Base-by-base conservation (phyloP, 2,113 vertebrate genomes). In the Corythaixoides concolor region DNA sequence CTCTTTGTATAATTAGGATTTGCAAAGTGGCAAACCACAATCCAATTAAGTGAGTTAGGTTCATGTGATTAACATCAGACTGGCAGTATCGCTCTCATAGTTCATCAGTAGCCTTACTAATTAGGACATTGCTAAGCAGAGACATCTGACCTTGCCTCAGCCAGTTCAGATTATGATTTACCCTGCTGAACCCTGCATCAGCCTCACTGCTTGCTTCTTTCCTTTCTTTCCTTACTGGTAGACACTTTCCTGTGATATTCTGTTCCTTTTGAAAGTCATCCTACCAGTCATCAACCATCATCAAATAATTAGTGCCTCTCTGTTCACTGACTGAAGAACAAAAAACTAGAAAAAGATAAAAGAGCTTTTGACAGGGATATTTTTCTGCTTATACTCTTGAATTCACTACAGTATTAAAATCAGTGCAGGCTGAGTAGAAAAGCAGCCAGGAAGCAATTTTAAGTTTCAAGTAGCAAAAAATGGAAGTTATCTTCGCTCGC, bases 1-100 rank as follows among this genome's bases (percentile, higher is more conserved):
- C 45, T 92, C 80, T 90, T 87, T 89, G 66, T 68, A 73, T 60
- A 89, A 92, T 92, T 88, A 84, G 58, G 76, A 73, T 63, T 95
- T 96, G 89, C 80, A 62, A 92, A 91, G 86, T 66, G 62, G 74
- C 49, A 92, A 95, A 88, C 89, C 55, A 47, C 77, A 94, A 92
- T 69, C 92, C 95, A 95, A 80, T 96, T 97, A 96, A 91, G 62
- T 35, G 45, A 93, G 91, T 85, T 82, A 58, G 41, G 89, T 89
- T 93, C 81, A 88, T 95, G 80, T 88, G 94, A 97, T 95, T 93
- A 96, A 79, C 89, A 92, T 69, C 70, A 92, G 86, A 41, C 77
- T 23, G 18, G 62, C 77, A 92, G 58, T 58, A 69, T 58, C 89
- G 69, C 94, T 94, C 86, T 95, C 86, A 60, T n/a, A 85, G 80